Conservation (phyloP, 2,113 vertebrate genomes). For the Zosterops lateralis region DNA sequence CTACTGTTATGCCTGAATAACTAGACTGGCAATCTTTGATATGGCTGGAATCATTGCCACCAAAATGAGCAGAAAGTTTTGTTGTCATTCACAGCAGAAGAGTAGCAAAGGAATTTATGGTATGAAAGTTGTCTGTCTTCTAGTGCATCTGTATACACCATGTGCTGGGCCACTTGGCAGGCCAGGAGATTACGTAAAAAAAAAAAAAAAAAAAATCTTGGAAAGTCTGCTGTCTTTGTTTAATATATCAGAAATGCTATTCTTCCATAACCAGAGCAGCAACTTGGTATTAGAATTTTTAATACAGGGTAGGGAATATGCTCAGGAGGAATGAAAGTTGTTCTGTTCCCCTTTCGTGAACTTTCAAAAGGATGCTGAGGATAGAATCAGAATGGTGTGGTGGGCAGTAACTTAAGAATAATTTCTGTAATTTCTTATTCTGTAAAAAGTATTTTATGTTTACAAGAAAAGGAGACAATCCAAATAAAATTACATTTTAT, state of each 20-base stretch:
- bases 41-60: background rate
- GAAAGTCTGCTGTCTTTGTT: slow-evolving; percentile 52
- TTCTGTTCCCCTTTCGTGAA: background rate
- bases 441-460: background rate
- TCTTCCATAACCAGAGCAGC: slow-evolving; percentile 39
- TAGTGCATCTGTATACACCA: slow-evolving; percentile 58
- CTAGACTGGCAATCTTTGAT: background rate
- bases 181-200: slow-evolving; percentile 33
- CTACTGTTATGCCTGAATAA: background rate
- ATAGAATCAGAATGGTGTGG: background rate
- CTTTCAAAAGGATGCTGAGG: background rate
- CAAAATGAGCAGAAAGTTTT: slow-evolving; percentile 50
- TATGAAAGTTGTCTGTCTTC: slow-evolving; percentile 60
- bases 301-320: background rate
- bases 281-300: slow-evolving; percentile 33
- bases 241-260: slow-evolving; percentile 48
- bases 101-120: slow-evolving; percentile 61
- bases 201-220: slow-evolving; percentile 13
- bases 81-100: slow-evolving; percentile 47
- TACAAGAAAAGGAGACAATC: background rate
- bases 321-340: background rate
- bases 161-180: slow-evolving; percentile 69
- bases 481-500: background rate
- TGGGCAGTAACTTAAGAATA: background rate
- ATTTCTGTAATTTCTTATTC: background rate